phyloP scores from a whole-genome alignment of 2,113 vertebrate species.

The Lophochroa leadbeateri region DNA sequence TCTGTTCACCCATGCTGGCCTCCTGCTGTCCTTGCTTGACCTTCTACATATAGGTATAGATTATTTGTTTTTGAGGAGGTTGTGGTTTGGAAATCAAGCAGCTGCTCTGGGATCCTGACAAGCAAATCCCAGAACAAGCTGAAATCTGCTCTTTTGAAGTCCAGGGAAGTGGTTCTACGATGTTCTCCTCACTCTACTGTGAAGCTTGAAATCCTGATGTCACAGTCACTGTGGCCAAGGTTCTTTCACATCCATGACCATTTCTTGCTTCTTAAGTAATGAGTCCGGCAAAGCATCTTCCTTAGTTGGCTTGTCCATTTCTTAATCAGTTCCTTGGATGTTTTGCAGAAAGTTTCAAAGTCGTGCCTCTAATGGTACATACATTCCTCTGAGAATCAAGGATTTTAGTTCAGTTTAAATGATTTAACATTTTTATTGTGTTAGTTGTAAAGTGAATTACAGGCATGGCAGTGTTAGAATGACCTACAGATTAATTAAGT shows the following conservation, averaged over 20 bases:
- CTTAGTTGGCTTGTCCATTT: not conserved
- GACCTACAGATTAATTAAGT: constrained; percentile 46
- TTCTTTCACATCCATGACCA: not conserved
- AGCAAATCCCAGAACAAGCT: not conserved
- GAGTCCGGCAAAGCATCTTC: not conserved
- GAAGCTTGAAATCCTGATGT: not conserved
- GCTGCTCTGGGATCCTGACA: not conserved
- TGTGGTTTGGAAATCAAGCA: not conserved
- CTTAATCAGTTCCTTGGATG: not conserved
- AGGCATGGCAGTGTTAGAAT: not conserved
- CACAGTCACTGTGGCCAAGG: not conserved
- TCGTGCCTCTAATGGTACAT: not conserved
- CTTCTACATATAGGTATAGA: not conserved
- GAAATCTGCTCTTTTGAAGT: not conserved
- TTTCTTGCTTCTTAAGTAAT: not conserved
- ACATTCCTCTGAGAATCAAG: constrained; percentile 26
- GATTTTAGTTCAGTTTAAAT: constrained; percentile 38
- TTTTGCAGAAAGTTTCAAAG: constrained; percentile 22
- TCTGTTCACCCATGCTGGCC: not conserved
- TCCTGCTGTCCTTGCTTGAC: not conserved
- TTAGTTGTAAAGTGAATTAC: constrained; percentile 25
- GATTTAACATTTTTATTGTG: constrained; percentile 12
- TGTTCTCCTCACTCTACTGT: not conserved
- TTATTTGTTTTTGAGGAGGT: not conserved
- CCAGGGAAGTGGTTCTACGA: not conserved